phyloP scores from a whole-genome alignment of 2,797 vertebrate species.

The Xerus rutilus region DNA sequence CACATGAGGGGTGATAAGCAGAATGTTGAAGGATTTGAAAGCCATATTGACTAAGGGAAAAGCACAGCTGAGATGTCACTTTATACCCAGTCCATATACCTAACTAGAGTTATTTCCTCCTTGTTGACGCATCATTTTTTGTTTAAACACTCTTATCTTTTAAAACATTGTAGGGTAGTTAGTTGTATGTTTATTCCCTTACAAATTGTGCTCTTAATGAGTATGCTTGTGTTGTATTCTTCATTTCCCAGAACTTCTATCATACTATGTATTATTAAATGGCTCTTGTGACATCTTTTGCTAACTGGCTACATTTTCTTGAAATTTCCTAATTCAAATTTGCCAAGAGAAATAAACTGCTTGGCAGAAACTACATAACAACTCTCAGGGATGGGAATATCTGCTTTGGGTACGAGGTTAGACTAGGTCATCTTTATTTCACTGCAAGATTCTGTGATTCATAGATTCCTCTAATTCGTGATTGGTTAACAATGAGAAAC shows the following conservation, averaged over 20 bases:
- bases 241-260: neutral
- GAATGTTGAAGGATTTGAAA: conserved; percentile 1
- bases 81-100: neutral
- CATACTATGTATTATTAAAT: conserved; percentile 52
- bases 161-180: neutral
- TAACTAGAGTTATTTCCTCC: neutral
- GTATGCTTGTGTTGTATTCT: neutral
- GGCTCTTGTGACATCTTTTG: conserved; percentile 3
- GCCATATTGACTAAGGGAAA: neutral
- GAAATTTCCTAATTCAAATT: conserved; percentile 35
- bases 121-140: neutral
- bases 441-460: neutral
- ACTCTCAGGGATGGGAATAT: neutral
- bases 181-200: neutral
- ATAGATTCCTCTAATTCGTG: neutral
- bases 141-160: neutral
- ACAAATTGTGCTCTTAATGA: neutral
- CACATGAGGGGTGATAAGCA: neutral
- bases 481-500: neutral
- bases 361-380: neutral
- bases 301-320: conserved; percentile 41
- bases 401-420: neutral
- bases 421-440: neutral
- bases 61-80: neutral
- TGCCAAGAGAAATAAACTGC: conserved; percentile 18